Percentiles rank a stretch among this genome's conserved stretches.
phyloP scores from a whole-genome alignment of 1,140 invertebrate species.

The Delia radicum region DNA sequence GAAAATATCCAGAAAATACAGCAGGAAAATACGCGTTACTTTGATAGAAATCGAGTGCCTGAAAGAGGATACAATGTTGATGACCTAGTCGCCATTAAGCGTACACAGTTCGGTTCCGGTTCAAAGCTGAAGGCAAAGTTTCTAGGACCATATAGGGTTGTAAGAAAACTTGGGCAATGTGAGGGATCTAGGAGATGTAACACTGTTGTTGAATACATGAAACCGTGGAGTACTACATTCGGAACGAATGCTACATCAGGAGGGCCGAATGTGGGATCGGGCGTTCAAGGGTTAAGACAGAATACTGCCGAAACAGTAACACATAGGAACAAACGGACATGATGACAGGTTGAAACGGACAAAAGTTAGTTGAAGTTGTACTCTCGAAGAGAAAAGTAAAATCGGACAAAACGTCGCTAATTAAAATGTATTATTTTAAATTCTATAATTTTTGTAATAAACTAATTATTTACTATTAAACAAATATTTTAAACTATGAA shows the following conservation, averaged over 20 bases:
- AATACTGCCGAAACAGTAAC: too few species aligned
- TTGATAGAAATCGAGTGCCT: slow-evolving; percentile 39
- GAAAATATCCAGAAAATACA: slow-evolving; percentile 44
- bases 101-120: slow-evolving; percentile 47
- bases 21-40: slow-evolving; percentile 45
- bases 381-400: too few species aligned
- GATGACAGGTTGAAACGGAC: too few species aligned
- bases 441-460: too few species aligned
- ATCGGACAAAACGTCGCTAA: too few species aligned
- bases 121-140: slow-evolving; percentile 46
- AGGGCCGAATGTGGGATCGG: slow-evolving; percentile 26
- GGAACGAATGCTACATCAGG: slow-evolving; percentile 24
- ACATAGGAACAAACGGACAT: too few species aligned
- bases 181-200: slow-evolving; percentile 38
- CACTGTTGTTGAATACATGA: slow-evolving; percentile 45
- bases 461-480: too few species aligned
- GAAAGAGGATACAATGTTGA: slow-evolving; percentile 36
- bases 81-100: slow-evolving; percentile 52
- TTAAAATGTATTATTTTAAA: too few species aligned
- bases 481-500: too few species aligned
- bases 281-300: too few species aligned
- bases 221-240: slow-evolving; percentile 36
- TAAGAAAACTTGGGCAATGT: slow-evolving; percentile 32
- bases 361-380: too few species aligned
- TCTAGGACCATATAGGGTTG: slow-evolving; percentile 34